A percentile compares a stretch with the other conserved stretches of the same genome.
Conservation (phyloP, 2,888 invertebrate genomes). For the Thymelicus acteon region DNA sequence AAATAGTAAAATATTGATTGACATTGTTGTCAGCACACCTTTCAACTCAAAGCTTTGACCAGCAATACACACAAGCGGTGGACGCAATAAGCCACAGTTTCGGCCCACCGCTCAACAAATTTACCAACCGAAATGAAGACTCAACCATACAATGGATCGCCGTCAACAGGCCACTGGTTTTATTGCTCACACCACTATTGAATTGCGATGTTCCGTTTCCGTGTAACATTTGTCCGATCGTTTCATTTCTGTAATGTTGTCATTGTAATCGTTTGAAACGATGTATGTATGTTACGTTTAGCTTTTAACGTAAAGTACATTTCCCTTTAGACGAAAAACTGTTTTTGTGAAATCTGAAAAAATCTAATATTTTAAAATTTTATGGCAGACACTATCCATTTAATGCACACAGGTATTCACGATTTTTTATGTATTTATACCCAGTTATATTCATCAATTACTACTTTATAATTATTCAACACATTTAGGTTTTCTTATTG, state of each 20-base stretch:
- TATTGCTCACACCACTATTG: slow-evolving; percentile 74
- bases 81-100: slow-evolving; percentile 80
- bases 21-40: slow-evolving; percentile 59
- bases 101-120: slow-evolving; percentile 76
- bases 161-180: slow-evolving; percentile 76
- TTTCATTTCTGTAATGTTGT: slow-evolving; percentile 27
- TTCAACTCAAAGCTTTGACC: slow-evolving; percentile 75
- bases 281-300: too few species aligned
- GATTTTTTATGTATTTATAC: too few species aligned
- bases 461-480: too few species aligned
- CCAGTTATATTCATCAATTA: too few species aligned
- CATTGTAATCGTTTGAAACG: slow-evolving; percentile 2
- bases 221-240: slow-evolving; percentile 44
- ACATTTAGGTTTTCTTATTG: too few species aligned
- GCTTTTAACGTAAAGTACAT: too few species aligned
- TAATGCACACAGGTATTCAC: too few species aligned
- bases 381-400: too few species aligned
- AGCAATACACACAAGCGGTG: slow-evolving; percentile 69
- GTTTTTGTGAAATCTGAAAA: too few species aligned
- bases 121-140: slow-evolving; percentile 80
- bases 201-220: slow-evolving; percentile 66
- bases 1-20: neutral
- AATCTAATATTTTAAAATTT: too few species aligned
- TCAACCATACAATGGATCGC: slow-evolving; percentile 61
- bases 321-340: too few species aligned